Evolutionary conservation across 2,888 invertebrate genomes (phyloP), one percentile per base, ranked within the genome.

Genomic region (Capitulum mitella): DNA sequence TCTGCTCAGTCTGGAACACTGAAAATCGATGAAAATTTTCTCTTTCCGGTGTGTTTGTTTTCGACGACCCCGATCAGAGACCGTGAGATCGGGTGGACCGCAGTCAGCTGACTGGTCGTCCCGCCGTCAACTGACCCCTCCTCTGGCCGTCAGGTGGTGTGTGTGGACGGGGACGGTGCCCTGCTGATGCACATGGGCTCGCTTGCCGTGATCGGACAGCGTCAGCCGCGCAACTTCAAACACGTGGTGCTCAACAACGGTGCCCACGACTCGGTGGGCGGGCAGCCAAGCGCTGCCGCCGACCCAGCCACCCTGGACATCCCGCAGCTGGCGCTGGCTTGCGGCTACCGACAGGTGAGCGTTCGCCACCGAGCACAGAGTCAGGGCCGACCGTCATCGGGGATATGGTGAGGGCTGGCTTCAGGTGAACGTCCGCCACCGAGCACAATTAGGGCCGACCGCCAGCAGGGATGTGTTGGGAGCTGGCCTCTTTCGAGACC

Each of bases 211-310:
- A 83, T 86, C 34, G 87, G 86, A 32, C 85, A 64, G 64, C 34
- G 19, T 0, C 58, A 64, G 8, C 85, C 85, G n/a, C 76, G 82
- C 6, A 87, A 87, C 80, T 84, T 86, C 48, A 85, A 84, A 79
- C 87, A 87, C 80, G 84, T 87, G 54, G 83, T 87, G 48, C 83
- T 87, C 79, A 87, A 87, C 82, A 87, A 87, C 81, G 86, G 86
- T 58, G 84, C 85, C 40, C 87, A 87, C 82, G 87, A 87, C 80
- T 86, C 86, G 32, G 87, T 87, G 1, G 87, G 87, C 46, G 87
- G 86, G 6, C 86, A 87, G 81, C 86, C 86, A 8, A 86, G 85
- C 32, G 85, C 84, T 79, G 85, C 85, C 78, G 58, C 58, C n/a
- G 58, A 58, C 58, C 29, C 58, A 12, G 1, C n/a, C 10, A 2